phyloP scores from a whole-genome alignment of 2,113 vertebrate genomes.

The Excalfactoria chinensis region DNA sequence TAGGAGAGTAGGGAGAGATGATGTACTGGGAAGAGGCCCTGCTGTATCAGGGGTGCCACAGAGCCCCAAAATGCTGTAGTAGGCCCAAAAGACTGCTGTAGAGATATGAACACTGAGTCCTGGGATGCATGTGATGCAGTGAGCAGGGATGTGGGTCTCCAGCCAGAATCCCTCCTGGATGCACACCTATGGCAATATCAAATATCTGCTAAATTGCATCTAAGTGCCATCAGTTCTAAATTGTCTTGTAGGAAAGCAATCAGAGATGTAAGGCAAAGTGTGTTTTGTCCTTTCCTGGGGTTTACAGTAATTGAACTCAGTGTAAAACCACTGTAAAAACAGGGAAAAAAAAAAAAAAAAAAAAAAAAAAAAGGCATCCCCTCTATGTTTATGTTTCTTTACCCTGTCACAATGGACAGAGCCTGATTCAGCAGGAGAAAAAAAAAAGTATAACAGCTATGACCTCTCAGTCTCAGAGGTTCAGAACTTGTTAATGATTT shows the following conservation, averaged over 20 bases:
- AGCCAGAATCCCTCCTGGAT: neutral
- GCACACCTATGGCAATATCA: neutral
- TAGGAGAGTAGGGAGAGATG: neutral
- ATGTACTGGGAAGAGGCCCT: accelerated
- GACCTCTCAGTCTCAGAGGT: neutral
- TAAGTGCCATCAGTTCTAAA: neutral
- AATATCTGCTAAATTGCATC: neutral
- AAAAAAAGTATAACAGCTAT: neutral
- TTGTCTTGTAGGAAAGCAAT: neutral
- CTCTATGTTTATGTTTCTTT: accelerated
- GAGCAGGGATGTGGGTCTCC: accelerated
- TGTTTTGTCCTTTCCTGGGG: neutral
- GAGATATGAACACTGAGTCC: neutral
- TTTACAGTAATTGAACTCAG: neutral
- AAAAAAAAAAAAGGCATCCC: neutral
- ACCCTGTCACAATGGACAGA: neutral
- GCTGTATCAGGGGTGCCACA: neutral
- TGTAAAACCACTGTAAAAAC: neutral
- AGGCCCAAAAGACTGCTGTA: neutral
- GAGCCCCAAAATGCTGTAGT: neutral
- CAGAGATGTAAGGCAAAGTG: neutral
- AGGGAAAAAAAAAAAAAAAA: neutral
- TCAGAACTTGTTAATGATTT: neutral
- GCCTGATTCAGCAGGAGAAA: neutral
- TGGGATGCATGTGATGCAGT: accelerated